Evolutionary conservation across 53 echinoderm and acorn worm species (phyloP).

Genomic region (Patiria pectinifera): DNA sequence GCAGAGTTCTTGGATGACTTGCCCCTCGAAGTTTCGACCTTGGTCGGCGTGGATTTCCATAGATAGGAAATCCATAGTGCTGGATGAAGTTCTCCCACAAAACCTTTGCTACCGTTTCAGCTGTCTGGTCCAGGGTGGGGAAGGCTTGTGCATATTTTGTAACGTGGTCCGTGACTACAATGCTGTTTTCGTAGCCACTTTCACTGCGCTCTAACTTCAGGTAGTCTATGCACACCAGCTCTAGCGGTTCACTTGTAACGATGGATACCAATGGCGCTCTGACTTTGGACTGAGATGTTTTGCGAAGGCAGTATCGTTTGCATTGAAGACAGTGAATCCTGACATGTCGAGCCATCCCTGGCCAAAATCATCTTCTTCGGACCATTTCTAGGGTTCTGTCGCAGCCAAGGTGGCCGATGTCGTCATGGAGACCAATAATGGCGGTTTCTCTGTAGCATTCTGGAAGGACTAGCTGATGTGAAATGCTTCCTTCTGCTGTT

Average conservation of each 20-base stretch:
- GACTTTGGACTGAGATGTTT: conserved; percentile 22
- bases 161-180: no score
- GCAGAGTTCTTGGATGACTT: conserved; percentile 24
- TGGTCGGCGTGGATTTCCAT: conserved; percentile 75
- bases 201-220: no score
- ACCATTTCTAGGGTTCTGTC: conserved; percentile 49
- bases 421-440: conserved; percentile 41
- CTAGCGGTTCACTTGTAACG: conserved; percentile 44
- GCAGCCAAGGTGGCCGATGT: conserved; percentile 47
- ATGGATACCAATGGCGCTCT: conserved; percentile 35
- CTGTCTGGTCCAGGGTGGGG: conserved; percentile 64
- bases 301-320: conserved; percentile 54
- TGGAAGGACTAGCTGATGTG: conserved; percentile 15
- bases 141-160: conserved; percentile 5
- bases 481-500: conserved; percentile 8
- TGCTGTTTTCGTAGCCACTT: no score
- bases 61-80: conserved; percentile 73
- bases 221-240: conserved; percentile 55
- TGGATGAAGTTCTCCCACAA: conserved; percentile 68
- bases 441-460: conserved; percentile 6
- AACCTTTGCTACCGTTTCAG: conserved; percentile 57
- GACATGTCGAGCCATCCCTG: conserved; percentile 38
- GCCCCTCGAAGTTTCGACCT: conserved; percentile 64
- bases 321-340: conserved; percentile 40
- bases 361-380: conserved; percentile 52